Conservation (phyloP, 2,888 invertebrate species). For the Plagodis pulveraria region DNA sequence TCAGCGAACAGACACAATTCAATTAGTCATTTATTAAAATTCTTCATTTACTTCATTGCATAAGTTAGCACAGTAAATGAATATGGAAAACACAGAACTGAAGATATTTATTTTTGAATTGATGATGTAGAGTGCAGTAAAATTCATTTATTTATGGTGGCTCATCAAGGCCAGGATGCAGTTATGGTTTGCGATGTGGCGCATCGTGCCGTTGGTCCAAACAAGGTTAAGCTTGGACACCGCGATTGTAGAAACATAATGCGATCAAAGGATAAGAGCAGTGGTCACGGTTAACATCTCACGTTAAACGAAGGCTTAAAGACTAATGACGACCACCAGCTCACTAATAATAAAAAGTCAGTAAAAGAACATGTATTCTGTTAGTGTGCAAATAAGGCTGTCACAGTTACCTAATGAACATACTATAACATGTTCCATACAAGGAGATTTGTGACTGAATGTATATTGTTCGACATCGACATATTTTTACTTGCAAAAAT, state of each 20-base stretch:
- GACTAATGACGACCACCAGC: slow-evolving; percentile 61
- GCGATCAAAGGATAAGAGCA: slow-evolving; percentile 59
- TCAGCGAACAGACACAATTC: slow-evolving; percentile 11
- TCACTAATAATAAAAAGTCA: slow-evolving; percentile 47
- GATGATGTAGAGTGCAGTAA: slow-evolving; percentile 7
- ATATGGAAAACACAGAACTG: neutral
- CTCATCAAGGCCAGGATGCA: slow-evolving; percentile 58
- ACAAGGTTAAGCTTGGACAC: slow-evolving; percentile 71
- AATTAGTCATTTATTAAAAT: slow-evolving; percentile 7
- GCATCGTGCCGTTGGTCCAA: slow-evolving; percentile 62
- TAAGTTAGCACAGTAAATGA: slow-evolving; percentile 6
- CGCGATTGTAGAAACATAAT: slow-evolving; percentile 62
- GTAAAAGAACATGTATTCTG: slow-evolving; percentile 39
- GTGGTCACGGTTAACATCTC: slow-evolving; percentile 76
- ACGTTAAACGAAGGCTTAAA: slow-evolving; percentile 61
- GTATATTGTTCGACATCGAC: neutral
- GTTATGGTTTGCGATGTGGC: slow-evolving; percentile 60
- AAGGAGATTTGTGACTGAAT: slow-evolving; percentile 31
- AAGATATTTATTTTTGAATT: slow-evolving; percentile 9
- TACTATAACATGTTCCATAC: slow-evolving; percentile 27
- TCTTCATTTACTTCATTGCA: slow-evolving; percentile 1
- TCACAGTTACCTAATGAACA: slow-evolving; percentile 35
- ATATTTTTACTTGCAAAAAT: neutral
- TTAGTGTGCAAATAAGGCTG: slow-evolving; percentile 41
- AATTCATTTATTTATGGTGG: slow-evolving; percentile 23